These are phyloP conservation scores for Gryon sp. DNA, from an alignment of 1,140 invertebrate genomes.

Conservation along the genomic window DNA sequence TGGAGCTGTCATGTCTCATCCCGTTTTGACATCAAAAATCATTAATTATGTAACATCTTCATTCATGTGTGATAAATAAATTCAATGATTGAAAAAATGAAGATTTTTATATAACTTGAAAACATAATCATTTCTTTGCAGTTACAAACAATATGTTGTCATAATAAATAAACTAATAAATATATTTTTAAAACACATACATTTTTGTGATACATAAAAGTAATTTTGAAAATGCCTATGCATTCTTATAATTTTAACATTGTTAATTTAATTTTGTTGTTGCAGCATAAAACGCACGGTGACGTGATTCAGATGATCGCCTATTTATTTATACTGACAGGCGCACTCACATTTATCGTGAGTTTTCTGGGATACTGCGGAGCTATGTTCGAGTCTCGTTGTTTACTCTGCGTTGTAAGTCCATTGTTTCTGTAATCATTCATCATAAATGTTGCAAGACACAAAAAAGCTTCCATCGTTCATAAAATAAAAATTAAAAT, in stretches of 20 bases:
- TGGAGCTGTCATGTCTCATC: constrained; percentile 12
- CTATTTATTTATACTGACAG: constrained; percentile 88
- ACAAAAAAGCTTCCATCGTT: not conserved
- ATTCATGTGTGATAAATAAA: not conserved
- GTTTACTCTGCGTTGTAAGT: constrained; percentile 88
- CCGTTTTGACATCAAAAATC: constrained; percentile 15
- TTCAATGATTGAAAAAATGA: not conserved
- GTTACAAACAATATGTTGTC: too few relatives aligned
- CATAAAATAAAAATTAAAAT: not conserved
- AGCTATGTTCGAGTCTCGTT: constrained; percentile 89
- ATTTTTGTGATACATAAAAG: not conserved
- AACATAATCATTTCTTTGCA: too few relatives aligned
- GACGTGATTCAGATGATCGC: constrained; percentile 83
- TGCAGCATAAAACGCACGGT: constrained; percentile 71
- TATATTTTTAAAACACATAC: too few relatives aligned
- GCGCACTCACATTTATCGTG: constrained; percentile 89
- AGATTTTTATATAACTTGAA: not conserved
- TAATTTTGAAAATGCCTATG: too few relatives aligned
- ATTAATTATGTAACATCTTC: constrained; percentile 31
- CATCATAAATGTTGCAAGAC: not conserved
- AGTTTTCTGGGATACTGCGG: constrained; percentile 93
- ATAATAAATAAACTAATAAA: too few relatives aligned
- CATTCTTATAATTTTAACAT: not conserved
- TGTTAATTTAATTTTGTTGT: constrained; percentile 38
- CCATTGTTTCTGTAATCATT: constrained; percentile 41